Evolutionary conservation across 1,140 invertebrate genomes (phyloP).

Genomic region (Propsilocerus akamusi): DNA sequence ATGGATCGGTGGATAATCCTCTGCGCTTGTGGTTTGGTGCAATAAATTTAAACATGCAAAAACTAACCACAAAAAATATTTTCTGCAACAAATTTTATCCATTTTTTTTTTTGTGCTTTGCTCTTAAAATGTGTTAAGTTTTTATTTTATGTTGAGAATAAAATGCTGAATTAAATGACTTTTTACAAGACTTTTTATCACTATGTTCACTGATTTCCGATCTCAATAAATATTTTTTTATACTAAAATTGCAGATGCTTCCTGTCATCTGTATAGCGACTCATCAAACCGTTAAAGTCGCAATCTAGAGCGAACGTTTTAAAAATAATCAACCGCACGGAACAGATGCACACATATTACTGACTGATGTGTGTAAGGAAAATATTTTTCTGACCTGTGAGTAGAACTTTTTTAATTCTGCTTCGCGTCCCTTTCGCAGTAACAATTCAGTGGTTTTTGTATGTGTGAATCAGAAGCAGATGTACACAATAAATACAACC

Average conservation of each 20-base stretch:
- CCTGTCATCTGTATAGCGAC: background rate
- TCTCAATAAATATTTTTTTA: background rate
- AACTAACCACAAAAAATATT: background rate
- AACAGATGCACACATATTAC: background rate
- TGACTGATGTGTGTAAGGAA: background rate
- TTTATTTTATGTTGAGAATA: no score
- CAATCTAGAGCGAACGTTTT: background rate
- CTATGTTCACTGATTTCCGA: background rate
- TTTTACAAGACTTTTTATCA: background rate
- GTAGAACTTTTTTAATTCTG: no score
- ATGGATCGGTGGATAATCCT: background rate
- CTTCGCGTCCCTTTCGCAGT: conserved; percentile 1
- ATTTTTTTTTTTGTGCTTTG: no score
- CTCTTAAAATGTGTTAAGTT: no score
- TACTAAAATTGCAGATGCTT: background rate
- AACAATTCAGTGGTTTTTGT: no score
- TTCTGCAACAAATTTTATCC: no score
- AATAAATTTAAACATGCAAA: background rate
- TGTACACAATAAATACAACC: no score
- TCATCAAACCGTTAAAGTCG: background rate
- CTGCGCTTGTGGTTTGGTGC: background rate
- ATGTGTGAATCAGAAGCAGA: background rate
- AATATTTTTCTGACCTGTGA: conserved; percentile 1
- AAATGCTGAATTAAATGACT: no score
- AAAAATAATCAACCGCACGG: background rate